These are phyloP conservation scores for Holacanthus passer DNA, from an alignment of 2,113 vertebrate genomes.

Conservation along the genomic window DNA sequence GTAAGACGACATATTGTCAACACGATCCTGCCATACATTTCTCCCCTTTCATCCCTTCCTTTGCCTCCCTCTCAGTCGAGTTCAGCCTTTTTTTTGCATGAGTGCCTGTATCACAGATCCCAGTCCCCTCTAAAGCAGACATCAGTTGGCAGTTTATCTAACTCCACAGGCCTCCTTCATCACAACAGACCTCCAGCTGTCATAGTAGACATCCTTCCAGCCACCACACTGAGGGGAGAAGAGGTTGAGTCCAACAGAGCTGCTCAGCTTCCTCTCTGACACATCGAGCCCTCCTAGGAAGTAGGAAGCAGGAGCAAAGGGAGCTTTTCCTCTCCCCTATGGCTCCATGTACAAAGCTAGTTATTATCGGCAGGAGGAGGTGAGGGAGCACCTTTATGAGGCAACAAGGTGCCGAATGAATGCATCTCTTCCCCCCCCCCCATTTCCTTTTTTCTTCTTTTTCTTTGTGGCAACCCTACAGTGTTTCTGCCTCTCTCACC, in stretches of 20 bases:
- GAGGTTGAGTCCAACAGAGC: conserved; percentile 69
- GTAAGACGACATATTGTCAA: conserved; percentile 50
- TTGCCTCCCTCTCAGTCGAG: conserved; percentile 28
- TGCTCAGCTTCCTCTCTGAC: conserved; percentile 54
- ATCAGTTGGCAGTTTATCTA: conserved; percentile 76
- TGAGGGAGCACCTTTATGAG: conserved; percentile 58
- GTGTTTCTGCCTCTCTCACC: conserved; percentile 47
- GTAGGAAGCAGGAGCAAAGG: conserved; percentile 64
- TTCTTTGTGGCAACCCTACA: conserved; percentile 23
- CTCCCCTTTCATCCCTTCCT: conserved; percentile 34
- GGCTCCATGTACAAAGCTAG: conserved; percentile 67
- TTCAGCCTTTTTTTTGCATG: conserved; percentile 55
- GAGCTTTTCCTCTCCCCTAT: conserved; percentile 65
- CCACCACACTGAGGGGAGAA: conserved; percentile 67
- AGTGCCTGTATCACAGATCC: conserved; percentile 60
- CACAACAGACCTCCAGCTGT: conserved; percentile 78
- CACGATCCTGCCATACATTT: conserved; percentile 45
- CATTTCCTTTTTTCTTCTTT: conserved; percentile 31
- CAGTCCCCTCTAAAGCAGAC: conserved; percentile 65
- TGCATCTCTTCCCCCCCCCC: conserved; percentile 51
- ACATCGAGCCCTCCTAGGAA: conserved; percentile 63
- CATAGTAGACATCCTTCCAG: conserved; percentile 70
- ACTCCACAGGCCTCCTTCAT: conserved; percentile 70
- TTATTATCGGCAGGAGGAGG: conserved; percentile 69
- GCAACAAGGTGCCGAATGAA: conserved; percentile 48